Conservation (phyloP, 2,888 invertebrate genomes). For the Oasisia sp. region DNA sequence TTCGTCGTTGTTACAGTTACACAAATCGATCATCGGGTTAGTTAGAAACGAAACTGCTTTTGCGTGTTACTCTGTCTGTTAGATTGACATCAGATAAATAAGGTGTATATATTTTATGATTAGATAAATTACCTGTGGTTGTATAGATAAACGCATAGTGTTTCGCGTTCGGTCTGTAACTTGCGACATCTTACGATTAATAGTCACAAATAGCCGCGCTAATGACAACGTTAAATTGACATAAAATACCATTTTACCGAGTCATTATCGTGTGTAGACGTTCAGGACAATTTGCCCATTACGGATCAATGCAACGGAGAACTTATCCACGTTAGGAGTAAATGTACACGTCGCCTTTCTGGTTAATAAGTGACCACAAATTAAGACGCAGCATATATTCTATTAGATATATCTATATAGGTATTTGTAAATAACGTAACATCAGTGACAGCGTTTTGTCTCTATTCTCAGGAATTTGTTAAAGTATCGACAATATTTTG, state of each 20-base stretch:
- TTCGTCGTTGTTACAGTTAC: neutral
- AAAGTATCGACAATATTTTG: neutral
- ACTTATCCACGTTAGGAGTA: neutral
- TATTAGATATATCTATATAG: constrained; percentile 5
- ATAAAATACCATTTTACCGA: neutral
- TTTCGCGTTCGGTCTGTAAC: neutral
- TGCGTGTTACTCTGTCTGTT: neutral
- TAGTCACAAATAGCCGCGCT: neutral
- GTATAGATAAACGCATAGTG: neutral
- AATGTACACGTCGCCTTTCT: neutral
- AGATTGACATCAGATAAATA: neutral
- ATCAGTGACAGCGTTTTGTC: neutral
- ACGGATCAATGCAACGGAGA: neutral
- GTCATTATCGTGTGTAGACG: neutral
- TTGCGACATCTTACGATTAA: neutral
- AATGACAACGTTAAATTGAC: neutral
- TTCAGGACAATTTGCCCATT: neutral
- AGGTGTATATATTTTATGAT: neutral
- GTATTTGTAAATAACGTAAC: neutral
- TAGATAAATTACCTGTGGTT: neutral
- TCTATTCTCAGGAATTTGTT: constrained; percentile 13
- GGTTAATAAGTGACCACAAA: neutral
- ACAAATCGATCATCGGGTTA: neutral
- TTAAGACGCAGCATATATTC: neutral
- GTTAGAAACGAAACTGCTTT: constrained; percentile 7